These are phyloP conservation scores for Apamea crenata DNA, from an alignment of 2,888 invertebrate species.

Conservation along the genomic window DNA sequence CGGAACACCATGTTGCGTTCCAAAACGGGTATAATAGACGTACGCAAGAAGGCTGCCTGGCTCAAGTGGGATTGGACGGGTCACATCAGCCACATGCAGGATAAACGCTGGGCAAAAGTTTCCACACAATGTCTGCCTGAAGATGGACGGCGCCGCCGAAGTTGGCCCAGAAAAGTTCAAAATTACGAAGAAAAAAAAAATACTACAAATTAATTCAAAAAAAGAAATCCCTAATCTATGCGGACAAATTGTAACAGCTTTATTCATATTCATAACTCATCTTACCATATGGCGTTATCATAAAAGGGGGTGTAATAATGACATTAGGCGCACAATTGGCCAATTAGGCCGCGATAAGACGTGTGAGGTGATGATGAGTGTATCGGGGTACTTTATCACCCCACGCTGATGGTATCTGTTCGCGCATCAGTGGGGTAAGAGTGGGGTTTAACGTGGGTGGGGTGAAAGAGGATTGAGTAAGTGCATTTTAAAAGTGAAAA, in stretches of 20 bases:
- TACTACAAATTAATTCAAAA: not conserved
- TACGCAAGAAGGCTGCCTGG: too few relatives aligned
- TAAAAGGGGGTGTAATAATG: constrained; percentile 58
- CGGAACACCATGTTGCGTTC: too few relatives aligned
- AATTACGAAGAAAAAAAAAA: too few relatives aligned
- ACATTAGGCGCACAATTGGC: constrained; percentile 62
- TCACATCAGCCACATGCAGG: too few relatives aligned
- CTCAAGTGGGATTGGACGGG: too few relatives aligned
- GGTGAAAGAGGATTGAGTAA: constrained; percentile 16
- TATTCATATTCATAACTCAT: constrained; percentile 21
- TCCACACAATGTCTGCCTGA: too few relatives aligned
- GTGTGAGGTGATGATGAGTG: constrained; percentile 51
- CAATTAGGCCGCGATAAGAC: constrained; percentile 58
- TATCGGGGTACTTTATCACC: constrained; percentile 63
- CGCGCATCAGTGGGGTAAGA: constrained; percentile 30
- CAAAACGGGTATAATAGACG: too few relatives aligned
- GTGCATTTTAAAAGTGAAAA: not conserved
- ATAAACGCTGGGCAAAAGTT: too few relatives aligned
- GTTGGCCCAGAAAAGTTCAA: too few relatives aligned
- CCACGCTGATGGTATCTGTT: constrained; percentile 60
- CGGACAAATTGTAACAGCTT: constrained; percentile 23
- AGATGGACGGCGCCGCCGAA: too few relatives aligned
- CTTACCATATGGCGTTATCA: constrained; percentile 44
- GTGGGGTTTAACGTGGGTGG: not conserved
- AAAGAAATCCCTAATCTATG: not conserved